A percentile compares a stretch with the other conserved stretches of the same genome.
Conservation (phyloP, 2,888 invertebrate species). For the Cataglyphis albicans region DNA sequence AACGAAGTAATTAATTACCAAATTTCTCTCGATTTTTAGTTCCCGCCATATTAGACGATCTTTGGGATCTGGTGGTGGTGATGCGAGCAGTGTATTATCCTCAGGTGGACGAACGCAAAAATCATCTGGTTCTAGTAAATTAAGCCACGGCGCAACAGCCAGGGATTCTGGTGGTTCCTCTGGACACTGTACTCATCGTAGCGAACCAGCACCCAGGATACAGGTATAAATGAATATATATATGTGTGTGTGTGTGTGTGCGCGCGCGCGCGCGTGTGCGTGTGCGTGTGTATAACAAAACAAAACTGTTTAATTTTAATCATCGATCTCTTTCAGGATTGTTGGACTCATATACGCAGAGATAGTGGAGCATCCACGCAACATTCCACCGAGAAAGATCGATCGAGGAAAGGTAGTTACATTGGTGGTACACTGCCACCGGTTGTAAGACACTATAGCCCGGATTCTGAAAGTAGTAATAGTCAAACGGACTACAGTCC, state of each 20-base stretch:
- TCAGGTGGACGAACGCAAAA: slow-evolving; percentile 88
- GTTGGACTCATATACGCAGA: slow-evolving; percentile 87
- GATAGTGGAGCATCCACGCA: slow-evolving; percentile 93
- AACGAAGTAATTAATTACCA: not conserved
- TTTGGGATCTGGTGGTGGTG: slow-evolving; percentile 84
- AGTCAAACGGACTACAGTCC: slow-evolving; percentile 85
- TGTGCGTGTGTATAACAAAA: not conserved
- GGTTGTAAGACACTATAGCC: slow-evolving; percentile 82
- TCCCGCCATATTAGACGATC: slow-evolving; percentile 84
- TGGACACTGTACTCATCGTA: slow-evolving; percentile 93
- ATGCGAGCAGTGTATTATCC: slow-evolving; percentile 84
- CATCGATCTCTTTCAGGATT: slow-evolving; percentile 76
- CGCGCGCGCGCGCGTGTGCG: too few species aligned
- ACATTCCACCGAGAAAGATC: slow-evolving; percentile 87
- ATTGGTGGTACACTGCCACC: slow-evolving; percentile 81
- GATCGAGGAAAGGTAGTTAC: slow-evolving; percentile 82
- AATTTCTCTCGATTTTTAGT: slow-evolving; percentile 65
- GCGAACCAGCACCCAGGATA: slow-evolving; percentile 89
- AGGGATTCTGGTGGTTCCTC: slow-evolving; percentile 94
- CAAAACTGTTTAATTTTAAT: slow-evolving; percentile 6
- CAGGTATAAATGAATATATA: slow-evolving; percentile 74
- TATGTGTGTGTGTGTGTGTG: too few species aligned
- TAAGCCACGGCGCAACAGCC: slow-evolving; percentile 84
- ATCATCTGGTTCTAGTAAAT: slow-evolving; percentile 85
- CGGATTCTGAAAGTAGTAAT: slow-evolving; percentile 83